Conservation (phyloP, 2,888 invertebrate genomes). For the Epinotia ramella region DNA sequence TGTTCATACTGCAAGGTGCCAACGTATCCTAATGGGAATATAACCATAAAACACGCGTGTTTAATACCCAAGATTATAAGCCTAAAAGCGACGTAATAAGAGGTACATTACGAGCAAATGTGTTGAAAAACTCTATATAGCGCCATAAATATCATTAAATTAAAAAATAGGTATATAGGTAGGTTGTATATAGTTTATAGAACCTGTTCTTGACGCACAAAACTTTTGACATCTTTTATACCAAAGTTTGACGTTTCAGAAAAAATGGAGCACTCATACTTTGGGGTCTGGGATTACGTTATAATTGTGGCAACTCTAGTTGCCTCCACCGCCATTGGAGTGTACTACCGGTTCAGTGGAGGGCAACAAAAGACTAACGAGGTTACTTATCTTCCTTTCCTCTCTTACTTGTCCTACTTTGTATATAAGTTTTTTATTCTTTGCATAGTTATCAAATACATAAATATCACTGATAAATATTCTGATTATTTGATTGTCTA, state of each 20-base stretch:
- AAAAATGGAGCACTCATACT: slow-evolving; percentile 69
- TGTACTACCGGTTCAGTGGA: slow-evolving; percentile 94
- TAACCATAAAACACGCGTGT: too few species aligned
- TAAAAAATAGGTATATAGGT: background rate
- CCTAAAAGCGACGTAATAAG: too few species aligned
- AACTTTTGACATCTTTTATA: background rate
- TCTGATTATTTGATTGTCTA: background rate
- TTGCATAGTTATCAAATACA: background rate
- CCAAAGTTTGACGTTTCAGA: slow-evolving; percentile 40
- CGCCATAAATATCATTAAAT: background rate
- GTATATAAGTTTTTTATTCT: background rate
- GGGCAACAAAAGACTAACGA: slow-evolving; percentile 93
- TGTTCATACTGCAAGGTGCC: too few species aligned
- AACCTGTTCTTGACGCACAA: background rate
- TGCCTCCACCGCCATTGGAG: slow-evolving; percentile 90
- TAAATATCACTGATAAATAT: background rate
- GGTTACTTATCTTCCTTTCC: slow-evolving; percentile 66
- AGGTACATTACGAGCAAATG: too few species aligned
- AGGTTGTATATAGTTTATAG: background rate
- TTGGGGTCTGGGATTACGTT: slow-evolving; percentile 90
- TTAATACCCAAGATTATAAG: too few species aligned
- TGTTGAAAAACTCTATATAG: too few species aligned
- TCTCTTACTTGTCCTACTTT: background rate
- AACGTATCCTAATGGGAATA: too few species aligned
- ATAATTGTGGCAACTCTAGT: slow-evolving; percentile 89